Percentiles rank a stretch among this genome's conserved stretches.
Conservation (phyloP, 2,797 vertebrate genomes). For the Acanthurus tractus region DNA sequence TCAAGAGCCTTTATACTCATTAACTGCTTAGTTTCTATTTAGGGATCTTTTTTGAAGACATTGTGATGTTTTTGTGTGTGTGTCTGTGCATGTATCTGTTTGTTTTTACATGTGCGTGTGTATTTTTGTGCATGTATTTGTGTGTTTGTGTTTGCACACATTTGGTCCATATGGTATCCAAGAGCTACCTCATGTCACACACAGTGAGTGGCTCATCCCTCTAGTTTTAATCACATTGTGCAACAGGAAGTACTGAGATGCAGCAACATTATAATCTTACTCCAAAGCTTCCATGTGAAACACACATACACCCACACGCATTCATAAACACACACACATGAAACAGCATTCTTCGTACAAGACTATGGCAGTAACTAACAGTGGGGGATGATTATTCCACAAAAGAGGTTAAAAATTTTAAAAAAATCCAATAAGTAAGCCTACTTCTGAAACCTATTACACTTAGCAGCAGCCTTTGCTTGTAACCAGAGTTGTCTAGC, state of each 20-base stretch:
- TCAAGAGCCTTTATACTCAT: constrained; percentile 12
- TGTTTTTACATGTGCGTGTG: background rate
- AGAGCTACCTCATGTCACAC: constrained; percentile 35
- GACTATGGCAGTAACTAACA: background rate
- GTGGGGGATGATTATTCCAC: background rate
- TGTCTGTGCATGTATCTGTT: constrained; percentile 11
- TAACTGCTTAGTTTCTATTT: constrained; percentile 13
- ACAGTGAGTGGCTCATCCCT: constrained; percentile 33
- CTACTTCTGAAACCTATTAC: background rate
- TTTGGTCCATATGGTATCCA: constrained; percentile 41
- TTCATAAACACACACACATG: background rate
- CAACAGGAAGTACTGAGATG: constrained; percentile 35
- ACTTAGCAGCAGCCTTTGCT: background rate
- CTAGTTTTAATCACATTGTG: constrained; percentile 28
- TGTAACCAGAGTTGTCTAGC: background rate
- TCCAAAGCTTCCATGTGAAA: background rate
- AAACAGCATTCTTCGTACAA: background rate
- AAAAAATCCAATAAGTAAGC: background rate
- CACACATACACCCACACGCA: background rate
- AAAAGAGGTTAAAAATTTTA: background rate
- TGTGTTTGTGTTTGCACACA: background rate
- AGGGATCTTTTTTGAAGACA: constrained; percentile 22
- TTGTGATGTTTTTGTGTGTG: background rate
- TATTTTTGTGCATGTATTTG: background rate
- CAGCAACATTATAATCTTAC: background rate